Conservation (phyloP, 2,888 invertebrate genomes). For the Bhutanitis thaidina region DNA sequence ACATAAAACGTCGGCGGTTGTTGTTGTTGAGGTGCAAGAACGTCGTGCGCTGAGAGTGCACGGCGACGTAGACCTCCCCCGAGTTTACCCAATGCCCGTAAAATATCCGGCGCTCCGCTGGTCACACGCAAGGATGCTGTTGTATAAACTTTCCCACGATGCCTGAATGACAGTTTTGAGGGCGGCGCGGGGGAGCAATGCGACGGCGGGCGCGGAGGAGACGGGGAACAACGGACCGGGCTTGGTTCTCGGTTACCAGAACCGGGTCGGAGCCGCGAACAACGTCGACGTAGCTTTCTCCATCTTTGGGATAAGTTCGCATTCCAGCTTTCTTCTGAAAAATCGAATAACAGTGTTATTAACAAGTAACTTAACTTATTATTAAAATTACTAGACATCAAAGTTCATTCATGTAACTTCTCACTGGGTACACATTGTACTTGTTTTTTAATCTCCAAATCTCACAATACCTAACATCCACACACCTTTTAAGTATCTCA, state of each 20-base stretch:
- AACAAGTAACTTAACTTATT: background rate
- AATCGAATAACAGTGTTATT: constrained; percentile 11
- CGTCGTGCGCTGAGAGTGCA: constrained; percentile 85
- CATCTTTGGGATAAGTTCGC: constrained; percentile 87
- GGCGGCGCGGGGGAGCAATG: constrained; percentile 73
- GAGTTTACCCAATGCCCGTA: constrained; percentile 84
- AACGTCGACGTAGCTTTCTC: constrained; percentile 85
- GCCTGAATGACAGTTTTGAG: constrained; percentile 69
- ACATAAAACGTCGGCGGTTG: constrained; percentile 85
- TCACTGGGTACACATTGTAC: background rate
- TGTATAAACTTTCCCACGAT: constrained; percentile 73
- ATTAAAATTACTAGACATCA: too few species aligned
- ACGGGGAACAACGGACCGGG: constrained; percentile 79
- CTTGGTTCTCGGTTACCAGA: constrained; percentile 77
- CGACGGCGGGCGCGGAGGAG: constrained; percentile 72
- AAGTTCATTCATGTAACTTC: too few species aligned
- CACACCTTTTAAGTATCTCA: too few species aligned
- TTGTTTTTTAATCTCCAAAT: too few species aligned
- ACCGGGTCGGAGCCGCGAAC: constrained; percentile 84
- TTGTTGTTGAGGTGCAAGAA: constrained; percentile 78
- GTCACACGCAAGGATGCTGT: constrained; percentile 73
- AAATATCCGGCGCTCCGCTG: constrained; percentile 82
- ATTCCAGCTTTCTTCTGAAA: constrained; percentile 86
- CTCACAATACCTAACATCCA: too few species aligned
- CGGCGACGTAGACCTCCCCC: constrained; percentile 84